Base-by-base conservation (phyloP, 2,888 invertebrate genomes). In the Sinodicranocentrus sp. region DNA sequence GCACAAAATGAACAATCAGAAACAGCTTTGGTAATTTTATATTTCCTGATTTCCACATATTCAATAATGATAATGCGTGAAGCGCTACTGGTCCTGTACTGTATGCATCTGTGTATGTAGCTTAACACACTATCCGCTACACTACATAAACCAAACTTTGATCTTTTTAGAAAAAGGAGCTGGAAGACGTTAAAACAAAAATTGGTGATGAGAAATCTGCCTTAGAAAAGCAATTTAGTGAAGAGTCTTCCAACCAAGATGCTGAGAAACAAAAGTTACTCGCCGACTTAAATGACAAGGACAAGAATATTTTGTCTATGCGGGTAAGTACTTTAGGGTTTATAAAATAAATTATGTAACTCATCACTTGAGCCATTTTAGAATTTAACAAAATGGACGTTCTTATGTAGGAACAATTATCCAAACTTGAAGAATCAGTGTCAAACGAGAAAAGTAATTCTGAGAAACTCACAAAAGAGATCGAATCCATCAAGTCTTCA, bases 231-330 rank as follows among this genome's bases (percentile, higher is more conserved):
- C 33, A 61, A 15, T 43, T 82, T 8, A 75, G 25, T 73, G 87
- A 87, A 21, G 39, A 70, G 28, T 23, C 71, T 10, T 59, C 67
- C 6, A 84, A 67, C 44, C n/a, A 72, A 23, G 61, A 85, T 33
- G 76, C 61, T 5, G 84, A 84, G 25, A 72, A 80, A 1, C 15
- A 75, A 21, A 84, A 63, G 13, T 43, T 86, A 19, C 21, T 25
- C 59, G 28, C 6, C 82, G 63, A 78, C 19, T 17, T 19, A 1
- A 54, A 44, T 43, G 59, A 10, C 17, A 82, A 75, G 25, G 85
- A 82, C 10, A 59, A 61, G n/a, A 73, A 85, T 65, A 28, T 82
- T n/a, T 5, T n/a, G n/a, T n/a, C n/a, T n/a, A n/a, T 85, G 28
- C 63, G 17, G n/a, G 63, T 63, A 63, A n/a, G 28, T 1, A 2